Base-by-base conservation (phyloP, 2,113 vertebrate species). In the Rhombomys opimus region DNA sequence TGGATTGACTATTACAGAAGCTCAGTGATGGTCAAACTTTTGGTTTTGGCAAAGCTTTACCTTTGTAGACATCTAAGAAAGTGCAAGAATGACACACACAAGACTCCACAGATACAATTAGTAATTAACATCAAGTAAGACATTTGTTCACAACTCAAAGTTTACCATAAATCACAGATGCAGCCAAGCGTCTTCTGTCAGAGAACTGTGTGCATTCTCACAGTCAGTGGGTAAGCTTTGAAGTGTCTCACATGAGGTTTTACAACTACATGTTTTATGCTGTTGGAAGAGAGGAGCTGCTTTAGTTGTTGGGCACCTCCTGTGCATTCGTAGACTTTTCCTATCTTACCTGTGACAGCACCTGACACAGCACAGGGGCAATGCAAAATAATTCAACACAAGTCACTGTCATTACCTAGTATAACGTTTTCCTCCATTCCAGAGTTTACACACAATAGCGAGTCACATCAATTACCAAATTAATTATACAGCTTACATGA, bases 381-480 rank as follows among this genome's bases (percentile, higher is more conserved):
- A 63, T 3, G n/a, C 46, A 81, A 93, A 68, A 89, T 32, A 11
- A 90, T 52, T 90, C 77, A 89, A 2, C 3, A 35, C 18, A 41
- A 91, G 65, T 50, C 70, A 70, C 0, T 59, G 70, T 84, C 50
- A 50, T 61, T 82, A 77, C 78, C n/a, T 52, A 65, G 1, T 35
- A 78, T 1, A 35, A 94, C 78, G n/a, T 80, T 84, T 84, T 38
- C 38, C 72, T 93, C 70, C 68, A 25, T 89, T 70, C 68, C 93
- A 85, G 68, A 77, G 27, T 93, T 91, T 87, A 75, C 0, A 90
- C 78, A 14, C 63, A 94, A 92, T 52, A 84, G 52, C 4, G 91
- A 91, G 70, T 65, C 23, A 87, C 2, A 65, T 38, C 2, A 87
- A 78, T 94, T 95, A 73, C 70, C 73, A 82, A 94, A 92, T 68